A percentile compares a stretch with the other conserved stretches of the same genome.
These are phyloP conservation scores for Stenchaetothrips biformis DNA, from an alignment of 2,888 invertebrate genomes.

Conservation along the genomic window DNA sequence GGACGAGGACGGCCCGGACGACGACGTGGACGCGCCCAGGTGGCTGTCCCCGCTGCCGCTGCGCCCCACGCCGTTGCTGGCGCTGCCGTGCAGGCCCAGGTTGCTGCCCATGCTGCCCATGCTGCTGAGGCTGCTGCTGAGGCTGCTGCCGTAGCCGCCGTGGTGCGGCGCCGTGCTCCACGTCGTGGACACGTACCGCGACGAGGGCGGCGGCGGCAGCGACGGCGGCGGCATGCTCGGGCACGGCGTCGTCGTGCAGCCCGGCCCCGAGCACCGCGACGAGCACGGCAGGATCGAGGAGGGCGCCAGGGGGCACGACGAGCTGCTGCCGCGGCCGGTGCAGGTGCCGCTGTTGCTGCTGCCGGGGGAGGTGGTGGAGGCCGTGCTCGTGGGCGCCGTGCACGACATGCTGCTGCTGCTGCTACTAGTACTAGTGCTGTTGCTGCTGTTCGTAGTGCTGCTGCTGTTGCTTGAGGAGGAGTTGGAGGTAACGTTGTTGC, in stretches of 20 bases:
- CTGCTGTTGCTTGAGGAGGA: background rate
- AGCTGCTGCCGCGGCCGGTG: slow-evolving; percentile 41
- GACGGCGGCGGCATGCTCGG: slow-evolving; percentile 31
- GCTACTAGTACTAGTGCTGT: background rate
- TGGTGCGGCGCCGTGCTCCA: slow-evolving; percentile 32
- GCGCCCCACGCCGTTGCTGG: slow-evolving; percentile 38
- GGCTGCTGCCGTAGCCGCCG: slow-evolving; percentile 33
- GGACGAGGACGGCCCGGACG: slow-evolving; percentile 45
- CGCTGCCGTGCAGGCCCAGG: slow-evolving; percentile 40
- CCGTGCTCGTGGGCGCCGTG: slow-evolving; percentile 29
- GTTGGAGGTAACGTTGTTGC: no score
- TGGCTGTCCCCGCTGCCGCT: slow-evolving; percentile 36
- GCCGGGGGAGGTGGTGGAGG: slow-evolving; percentile 28
- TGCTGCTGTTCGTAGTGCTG: background rate
- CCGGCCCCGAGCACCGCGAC: slow-evolving; percentile 37
- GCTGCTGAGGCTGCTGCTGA: slow-evolving; percentile 34
- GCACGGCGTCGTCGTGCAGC: slow-evolving; percentile 33
- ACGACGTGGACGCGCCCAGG: slow-evolving; percentile 39
- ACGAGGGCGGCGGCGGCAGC: slow-evolving; percentile 31
- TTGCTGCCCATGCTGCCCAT: slow-evolving; percentile 34
- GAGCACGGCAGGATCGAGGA: slow-evolving; percentile 37
- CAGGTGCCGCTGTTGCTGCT: slow-evolving; percentile 38
- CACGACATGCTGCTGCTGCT: background rate
- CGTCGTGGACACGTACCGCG: slow-evolving; percentile 33
- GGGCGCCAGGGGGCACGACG: slow-evolving; percentile 33